A percentile compares a stretch with the other conserved stretches of the same genome.
These are phyloP conservation scores for Apistogramma diplotaenia DNA, from an alignment of 2,113 vertebrate species.

Conservation along the genomic window DNA sequence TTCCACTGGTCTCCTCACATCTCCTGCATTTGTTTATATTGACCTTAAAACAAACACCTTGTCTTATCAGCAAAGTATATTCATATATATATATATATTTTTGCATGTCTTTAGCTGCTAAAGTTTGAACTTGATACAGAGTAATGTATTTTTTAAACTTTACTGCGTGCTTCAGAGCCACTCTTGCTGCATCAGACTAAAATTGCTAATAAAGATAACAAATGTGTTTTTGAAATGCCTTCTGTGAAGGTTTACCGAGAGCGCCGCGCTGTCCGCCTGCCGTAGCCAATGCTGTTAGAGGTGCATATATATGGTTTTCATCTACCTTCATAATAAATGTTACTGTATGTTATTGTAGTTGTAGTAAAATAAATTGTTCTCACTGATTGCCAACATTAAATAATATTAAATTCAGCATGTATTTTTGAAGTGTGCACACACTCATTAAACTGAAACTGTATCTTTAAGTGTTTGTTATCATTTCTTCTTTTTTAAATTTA, in stretches of 20 bases:
- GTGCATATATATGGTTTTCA: slow-evolving; percentile 8
- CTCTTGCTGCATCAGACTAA: background rate
- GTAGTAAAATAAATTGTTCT: slow-evolving; percentile 16
- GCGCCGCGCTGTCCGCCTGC: slow-evolving; percentile 33
- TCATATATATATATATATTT: background rate
- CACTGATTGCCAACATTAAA: slow-evolving; percentile 28
- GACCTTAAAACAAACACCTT: slow-evolving; percentile 44
- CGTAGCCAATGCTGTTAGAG: background rate
- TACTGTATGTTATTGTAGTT: slow-evolving; percentile 12
- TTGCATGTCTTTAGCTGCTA: slow-evolving; percentile 30
- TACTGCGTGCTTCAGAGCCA: slow-evolving; percentile 1
- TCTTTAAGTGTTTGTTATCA: slow-evolving; percentile 20
- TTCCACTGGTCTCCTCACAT: background rate
- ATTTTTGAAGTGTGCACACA: slow-evolving; percentile 52
- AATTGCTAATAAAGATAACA: background rate
- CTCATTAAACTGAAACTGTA: slow-evolving; percentile 53
- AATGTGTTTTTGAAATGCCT: slow-evolving; percentile 41
- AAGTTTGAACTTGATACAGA: slow-evolving; percentile 23
- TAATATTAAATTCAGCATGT: slow-evolving; percentile 47
- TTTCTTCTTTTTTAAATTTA: background rate
- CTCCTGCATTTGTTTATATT: slow-evolving; percentile 24
- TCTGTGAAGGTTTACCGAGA: slow-evolving; percentile 68
- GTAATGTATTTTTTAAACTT: background rate
- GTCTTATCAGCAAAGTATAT: slow-evolving; percentile 61
- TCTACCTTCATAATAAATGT: slow-evolving; percentile 23